These are phyloP conservation scores for Syngnathus scovelli DNA, from an alignment of 2,113 vertebrate genomes.

Conservation along the genomic window DNA sequence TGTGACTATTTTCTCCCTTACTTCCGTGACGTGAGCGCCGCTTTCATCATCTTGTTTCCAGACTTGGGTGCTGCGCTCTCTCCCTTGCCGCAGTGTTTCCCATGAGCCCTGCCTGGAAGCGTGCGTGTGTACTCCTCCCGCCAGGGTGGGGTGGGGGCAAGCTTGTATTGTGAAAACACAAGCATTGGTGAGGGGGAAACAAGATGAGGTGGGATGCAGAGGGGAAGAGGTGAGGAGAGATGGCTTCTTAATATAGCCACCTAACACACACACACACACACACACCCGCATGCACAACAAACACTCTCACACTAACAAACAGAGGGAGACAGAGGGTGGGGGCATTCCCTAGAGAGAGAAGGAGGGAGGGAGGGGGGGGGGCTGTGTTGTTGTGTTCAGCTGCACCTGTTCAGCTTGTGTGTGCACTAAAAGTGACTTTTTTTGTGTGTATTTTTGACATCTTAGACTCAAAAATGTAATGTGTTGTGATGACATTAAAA, in stretches of 20 bases:
- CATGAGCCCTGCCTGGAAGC: constrained; percentile 20
- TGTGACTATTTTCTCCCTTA: constrained; percentile 24
- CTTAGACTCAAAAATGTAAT: constrained; percentile 6
- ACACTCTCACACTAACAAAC: constrained; percentile 9
- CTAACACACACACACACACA: constrained; percentile 17
- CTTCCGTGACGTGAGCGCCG: constrained; percentile 50
- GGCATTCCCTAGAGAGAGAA: constrained; percentile 43
- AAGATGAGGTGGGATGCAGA: constrained; percentile 26
- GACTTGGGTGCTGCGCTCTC: constrained; percentile 52
- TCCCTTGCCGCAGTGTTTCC: constrained; percentile 39
- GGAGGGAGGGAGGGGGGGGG: constrained; percentile 16
- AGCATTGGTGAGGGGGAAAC: constrained; percentile 13
- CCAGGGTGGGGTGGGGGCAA: constrained; percentile 5
- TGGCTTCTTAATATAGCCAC: constrained; percentile 49
- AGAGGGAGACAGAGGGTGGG: constrained; percentile 14
- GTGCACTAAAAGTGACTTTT: constrained; percentile 23
- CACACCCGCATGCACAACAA: not conserved
- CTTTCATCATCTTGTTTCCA: constrained; percentile 65
- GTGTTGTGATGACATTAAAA: not conserved
- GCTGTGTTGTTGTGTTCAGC: constrained; percentile 55
- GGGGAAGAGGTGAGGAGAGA: constrained; percentile 43
- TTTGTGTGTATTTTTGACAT: constrained; percentile 4
- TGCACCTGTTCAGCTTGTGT: constrained; percentile 59
- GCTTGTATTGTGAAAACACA: constrained; percentile 45
- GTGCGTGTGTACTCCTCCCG: constrained; percentile 23